Conservation (phyloP, 2,797 vertebrate genomes). For the Anabas testudineus region DNA sequence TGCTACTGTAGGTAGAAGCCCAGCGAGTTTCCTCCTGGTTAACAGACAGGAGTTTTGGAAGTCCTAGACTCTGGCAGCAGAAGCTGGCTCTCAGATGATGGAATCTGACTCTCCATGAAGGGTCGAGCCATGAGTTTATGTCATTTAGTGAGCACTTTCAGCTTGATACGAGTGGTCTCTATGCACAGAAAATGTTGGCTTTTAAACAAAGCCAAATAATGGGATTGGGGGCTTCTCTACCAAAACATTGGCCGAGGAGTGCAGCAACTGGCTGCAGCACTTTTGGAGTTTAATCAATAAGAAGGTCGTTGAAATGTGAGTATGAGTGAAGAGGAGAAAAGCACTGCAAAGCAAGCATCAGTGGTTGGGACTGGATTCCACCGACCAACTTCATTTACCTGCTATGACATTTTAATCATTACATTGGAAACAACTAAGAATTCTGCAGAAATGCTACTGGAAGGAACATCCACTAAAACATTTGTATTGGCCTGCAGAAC, state of each 20-base stretch:
- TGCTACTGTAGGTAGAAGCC: slow-evolving; percentile 14
- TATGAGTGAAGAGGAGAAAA: not conserved
- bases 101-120: slow-evolving; percentile 32
- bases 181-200: slow-evolving; percentile 21
- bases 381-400: slow-evolving; percentile 16
- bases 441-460: not conserved
- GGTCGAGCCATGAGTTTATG: slow-evolving; percentile 31
- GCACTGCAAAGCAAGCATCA: slow-evolving; percentile 8
- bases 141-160: slow-evolving; percentile 24
- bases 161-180: slow-evolving; percentile 26
- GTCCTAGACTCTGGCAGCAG: slow-evolving; percentile 27
- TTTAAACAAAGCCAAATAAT: slow-evolving; percentile 29
- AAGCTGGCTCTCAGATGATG: slow-evolving; percentile 14
- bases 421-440: slow-evolving; percentile 8
- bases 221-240: slow-evolving; percentile 34
- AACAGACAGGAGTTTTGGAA: slow-evolving; percentile 24
- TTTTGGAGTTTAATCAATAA: slow-evolving; percentile 23
- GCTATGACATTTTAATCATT: not conserved
- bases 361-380: not conserved
- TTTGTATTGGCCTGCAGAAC: not conserved
- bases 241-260: slow-evolving; percentile 18
- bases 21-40: slow-evolving; percentile 4
- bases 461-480: not conserved
- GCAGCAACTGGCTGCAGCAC: slow-evolving; percentile 34
- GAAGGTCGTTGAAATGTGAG: slow-evolving; percentile 10